Evolutionary conservation across 2,888 invertebrate genomes (phyloP), one percentile per base, ranked within the genome.

Genomic region (Agonopterix alstromeriana): DNA sequence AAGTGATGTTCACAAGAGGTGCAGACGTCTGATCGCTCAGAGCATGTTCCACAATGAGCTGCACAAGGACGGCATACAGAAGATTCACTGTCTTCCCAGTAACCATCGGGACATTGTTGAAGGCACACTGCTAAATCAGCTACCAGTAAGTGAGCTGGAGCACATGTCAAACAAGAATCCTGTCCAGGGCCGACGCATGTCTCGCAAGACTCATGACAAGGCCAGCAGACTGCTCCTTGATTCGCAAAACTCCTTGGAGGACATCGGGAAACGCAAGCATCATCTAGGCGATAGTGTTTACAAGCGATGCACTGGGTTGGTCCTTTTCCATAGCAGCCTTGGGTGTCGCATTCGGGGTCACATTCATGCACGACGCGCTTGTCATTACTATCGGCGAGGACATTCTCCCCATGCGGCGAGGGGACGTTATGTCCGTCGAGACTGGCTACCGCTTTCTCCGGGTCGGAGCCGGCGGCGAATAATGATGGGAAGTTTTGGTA

Each of bases 1-100:
- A 97, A 87, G 70, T 97, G 95, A 77, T 96, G 96, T 65, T 96
- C 96, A 74, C 97, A 97, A 58, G 94, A 95, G 41, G 94, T 95
- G 69, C 97, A 97, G 56, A 92, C 92, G 62, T 95, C 94, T 3
- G 95, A 94, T 55, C 93, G 90, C 60, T 95, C 94, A 59, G 94
- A 94, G 67, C 97, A 97, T 51, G 94, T 94, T 27, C 93, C 94
- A 70, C 97, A 96, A 71, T 96, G 95, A 8, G 95, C 92, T 52
- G 95, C 95, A 71, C 97, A 97, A 0, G 96, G 94, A 4, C 94
- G 92, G 73, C 97, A 97, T 0, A 94, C 93, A 55, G 93, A 92
- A 50, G 94, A 90, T 54, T 92, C 92, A 43, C 89, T 90, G 70
- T 94, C 94, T 84, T 95, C 95, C 83, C 93, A 97, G 73, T 97